Evolutionary conservation across 1,140 invertebrate species (phyloP), one percentile per base, ranked within the genome.

Genomic region (Drosophila equinoxialis): DNA sequence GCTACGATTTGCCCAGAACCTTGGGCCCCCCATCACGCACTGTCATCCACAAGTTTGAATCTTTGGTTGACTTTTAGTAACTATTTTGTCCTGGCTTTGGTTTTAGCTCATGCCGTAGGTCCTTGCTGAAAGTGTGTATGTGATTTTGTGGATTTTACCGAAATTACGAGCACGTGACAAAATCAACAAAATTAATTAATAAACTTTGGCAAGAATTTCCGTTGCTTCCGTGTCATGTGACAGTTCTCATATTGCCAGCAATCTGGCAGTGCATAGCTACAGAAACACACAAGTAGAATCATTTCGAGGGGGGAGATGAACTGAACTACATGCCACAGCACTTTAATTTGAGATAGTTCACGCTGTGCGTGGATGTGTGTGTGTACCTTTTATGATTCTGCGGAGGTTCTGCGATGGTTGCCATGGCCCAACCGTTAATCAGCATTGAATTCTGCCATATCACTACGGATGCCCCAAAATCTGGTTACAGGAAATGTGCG

Each of bases 151-250:
- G 80, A 87, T 89, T 89, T 77, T 67, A 62, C 55, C 68, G 64
- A 89, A 87, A 89, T 84, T 83, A 89, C 83, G 63, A 72, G 80
- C 84, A 87, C 84, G 84, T 87, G 84, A 89, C 84, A 89, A 89
- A 87, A 87, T 87, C 84, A 89, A 89, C 84, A 87, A 87, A 87
- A 87, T 89, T 87, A 87, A 87, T 87, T 87, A 87, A 87, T 87
- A 87, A 87, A 87, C 84, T 87, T 87, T 87, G 84, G 71, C 83
- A 77, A 77, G 83, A 74, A 86, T 86, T 82, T 83, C 79, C 83
- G 70, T 71, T 69, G 79, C 83, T 77, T 76, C 81, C 82, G 83
- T 72, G 75, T 79, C 83, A 68, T 81, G 75, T 86, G 79, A 79
- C 82, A 87, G 71, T 76, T 76, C 83, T 87, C 83, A 87, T 87